Percentiles rank a stretch among this genome's conserved stretches.
Evolutionary conservation across 2,113 vertebrate genomes (phyloP).

Genomic region (Nerophis lumbriciformis): DNA sequence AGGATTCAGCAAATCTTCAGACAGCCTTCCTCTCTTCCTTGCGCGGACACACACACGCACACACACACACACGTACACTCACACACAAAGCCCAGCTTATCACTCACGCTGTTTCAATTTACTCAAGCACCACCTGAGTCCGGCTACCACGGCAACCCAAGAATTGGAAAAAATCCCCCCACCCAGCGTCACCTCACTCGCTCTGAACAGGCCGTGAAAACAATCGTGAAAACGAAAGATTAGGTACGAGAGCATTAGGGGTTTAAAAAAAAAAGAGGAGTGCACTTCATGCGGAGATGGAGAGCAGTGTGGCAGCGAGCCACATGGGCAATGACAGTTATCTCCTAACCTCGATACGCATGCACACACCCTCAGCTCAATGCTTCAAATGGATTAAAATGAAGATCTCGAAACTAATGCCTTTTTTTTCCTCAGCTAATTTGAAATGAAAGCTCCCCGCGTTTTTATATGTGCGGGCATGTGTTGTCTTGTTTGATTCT

Average conservation of each 20-base stretch:
- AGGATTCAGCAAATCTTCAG: constrained; percentile 68
- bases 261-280: constrained; percentile 47
- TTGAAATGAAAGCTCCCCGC: constrained; percentile 16
- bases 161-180: constrained; percentile 64
- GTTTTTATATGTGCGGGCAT: constrained; percentile 8
- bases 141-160: constrained; percentile 63
- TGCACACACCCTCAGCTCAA: background rate
- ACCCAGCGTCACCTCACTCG: constrained; percentile 49
- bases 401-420: constrained; percentile 22
- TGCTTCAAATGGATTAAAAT: constrained; percentile 41
- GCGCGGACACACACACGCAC: constrained; percentile 7
- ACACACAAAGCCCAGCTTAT: constrained; percentile 53
- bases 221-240: constrained; percentile 69
- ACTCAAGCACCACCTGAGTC: constrained; percentile 68
- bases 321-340: constrained; percentile 41
- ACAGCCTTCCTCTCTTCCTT: constrained; percentile 36
- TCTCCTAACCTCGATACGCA: background rate
- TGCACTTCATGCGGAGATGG: constrained; percentile 48
- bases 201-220: constrained; percentile 67
- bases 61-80: background rate
- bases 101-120: constrained; percentile 71
- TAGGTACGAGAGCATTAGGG: constrained; percentile 59
- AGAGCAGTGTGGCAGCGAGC: constrained; percentile 53
- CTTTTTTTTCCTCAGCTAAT: constrained; percentile 25
- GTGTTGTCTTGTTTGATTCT: constrained; percentile 40